Conservation (phyloP, 2,797 vertebrate genomes). For the Muscicapa comitata region DNA sequence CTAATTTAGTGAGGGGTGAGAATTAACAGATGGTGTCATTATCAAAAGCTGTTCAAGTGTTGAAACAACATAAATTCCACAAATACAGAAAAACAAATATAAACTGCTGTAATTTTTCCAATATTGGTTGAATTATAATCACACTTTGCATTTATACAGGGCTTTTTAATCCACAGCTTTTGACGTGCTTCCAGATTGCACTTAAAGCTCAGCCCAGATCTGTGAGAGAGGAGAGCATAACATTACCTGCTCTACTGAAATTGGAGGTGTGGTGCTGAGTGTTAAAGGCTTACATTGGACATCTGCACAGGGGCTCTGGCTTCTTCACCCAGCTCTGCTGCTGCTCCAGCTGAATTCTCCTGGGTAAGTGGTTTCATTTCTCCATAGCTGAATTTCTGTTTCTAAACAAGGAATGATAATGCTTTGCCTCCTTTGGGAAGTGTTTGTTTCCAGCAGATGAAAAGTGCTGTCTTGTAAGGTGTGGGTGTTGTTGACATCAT, state of each 20-base stretch:
- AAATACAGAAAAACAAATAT: conserved; percentile 50
- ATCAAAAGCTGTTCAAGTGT: conserved; percentile 64
- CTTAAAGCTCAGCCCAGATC: not conserved
- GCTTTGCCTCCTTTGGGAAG: not conserved
- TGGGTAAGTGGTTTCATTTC: not conserved
- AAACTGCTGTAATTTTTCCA: conserved; percentile 37
- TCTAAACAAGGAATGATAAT: not conserved
- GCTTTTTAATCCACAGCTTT: conserved; percentile 29
- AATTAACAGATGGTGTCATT: conserved; percentile 68
- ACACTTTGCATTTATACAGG: not conserved
- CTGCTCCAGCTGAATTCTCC: not conserved
- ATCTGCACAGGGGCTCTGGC: not conserved
- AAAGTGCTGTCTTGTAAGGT: not conserved
- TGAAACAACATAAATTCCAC: conserved; percentile 54
- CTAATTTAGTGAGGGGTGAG: conserved; percentile 29
- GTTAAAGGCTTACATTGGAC: not conserved
- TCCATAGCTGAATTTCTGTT: not conserved
- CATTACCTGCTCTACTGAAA: not conserved
- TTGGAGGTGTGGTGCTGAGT: rapidly evolving
- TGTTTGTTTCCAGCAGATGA: not conserved
- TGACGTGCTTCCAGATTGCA: not conserved
- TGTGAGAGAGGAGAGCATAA: not conserved
- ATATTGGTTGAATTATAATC: conserved; percentile 41
- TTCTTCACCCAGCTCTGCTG: not conserved
- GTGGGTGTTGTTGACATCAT: not conserved